Evolutionary conservation across 2,113 vertebrate species (phyloP).

Genomic region (Apus apus): DNA sequence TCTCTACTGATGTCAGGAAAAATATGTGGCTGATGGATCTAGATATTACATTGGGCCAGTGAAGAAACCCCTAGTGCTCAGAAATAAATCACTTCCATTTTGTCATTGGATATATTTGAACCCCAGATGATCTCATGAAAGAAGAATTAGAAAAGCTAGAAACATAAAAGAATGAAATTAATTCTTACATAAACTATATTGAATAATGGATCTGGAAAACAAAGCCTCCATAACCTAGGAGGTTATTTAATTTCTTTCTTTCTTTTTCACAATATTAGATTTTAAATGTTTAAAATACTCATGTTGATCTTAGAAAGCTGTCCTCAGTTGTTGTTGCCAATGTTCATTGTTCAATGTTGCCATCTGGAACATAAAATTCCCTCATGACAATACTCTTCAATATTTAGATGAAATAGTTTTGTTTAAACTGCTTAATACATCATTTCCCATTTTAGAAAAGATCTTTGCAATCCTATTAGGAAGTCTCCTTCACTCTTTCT

Average conservation of each 20-base stretch:
- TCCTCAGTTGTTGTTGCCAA: background rate
- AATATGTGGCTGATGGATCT: background rate
- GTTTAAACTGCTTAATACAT: background rate
- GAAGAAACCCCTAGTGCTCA: background rate
- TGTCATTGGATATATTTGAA: background rate
- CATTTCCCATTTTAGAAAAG: background rate
- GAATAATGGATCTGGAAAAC: background rate
- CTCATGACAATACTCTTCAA: background rate
- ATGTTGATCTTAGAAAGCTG: background rate
- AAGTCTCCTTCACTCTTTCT: background rate
- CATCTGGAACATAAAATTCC: background rate
- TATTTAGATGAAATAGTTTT: background rate
- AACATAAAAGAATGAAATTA: background rate
- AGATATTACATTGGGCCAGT: no score
- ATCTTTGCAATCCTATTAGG: background rate
- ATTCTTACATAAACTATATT: background rate
- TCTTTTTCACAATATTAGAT: background rate
- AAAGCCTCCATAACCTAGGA: background rate
- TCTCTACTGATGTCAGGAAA: background rate
- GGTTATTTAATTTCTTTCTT: background rate
- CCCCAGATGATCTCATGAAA: background rate
- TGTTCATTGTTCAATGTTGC: no score
- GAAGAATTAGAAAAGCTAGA: background rate
- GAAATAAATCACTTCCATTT: background rate
- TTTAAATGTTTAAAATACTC: background rate